Evolutionary conservation across 1,140 invertebrate species (phyloP), one percentile per base, ranked within the genome.

Genomic region (Drosophila prosaltans): DNA sequence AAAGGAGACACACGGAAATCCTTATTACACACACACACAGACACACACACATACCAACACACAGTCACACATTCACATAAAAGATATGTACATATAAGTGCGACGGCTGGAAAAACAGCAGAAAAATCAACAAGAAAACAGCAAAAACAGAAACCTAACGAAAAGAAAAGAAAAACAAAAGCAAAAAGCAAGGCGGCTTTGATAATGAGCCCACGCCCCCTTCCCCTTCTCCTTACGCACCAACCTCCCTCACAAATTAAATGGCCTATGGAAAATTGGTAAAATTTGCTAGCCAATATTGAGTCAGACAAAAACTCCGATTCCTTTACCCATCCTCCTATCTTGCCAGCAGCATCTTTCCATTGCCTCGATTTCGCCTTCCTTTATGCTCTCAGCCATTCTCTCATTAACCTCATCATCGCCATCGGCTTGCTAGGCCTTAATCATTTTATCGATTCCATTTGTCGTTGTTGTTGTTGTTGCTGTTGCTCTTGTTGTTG

Each of bases 371-470:
- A 30, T 30, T 3, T 2, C 28, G 2, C 28, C 28, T 4, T 2
- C 28, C 28, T 30, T 2, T 30, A 3, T 30, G 45, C 45, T 51
- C 24, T 24, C 45, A 24, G 9, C 45, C 11, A 51, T 51, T 11
- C 21, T 21, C 8, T 51, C 45, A 51, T 26, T 51, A 51, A 51
- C 45, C 45, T 51, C 45, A 51, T 51, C 45, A 51, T 72, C 59
- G 68, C 28, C 26, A 51, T 51, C 21, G 45, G 45, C 21, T 51
- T 51, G 21, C 45, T 51, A 51, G 45, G 73, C 60, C 70, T 81
- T 82, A 86, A 85, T 86, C 82, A 82, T 70, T 79, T 85, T 86
- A 86, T 86, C 80, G 82, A 86, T 86, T 26, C 45, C 45, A 51
- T 8, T 51, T 51, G 45, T 21, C 9, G 45, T 51, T 51, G 45